Evolutionary conservation across 1,140 invertebrate genomes (phyloP).

Genomic region (Zaprionus taronus): DNA sequence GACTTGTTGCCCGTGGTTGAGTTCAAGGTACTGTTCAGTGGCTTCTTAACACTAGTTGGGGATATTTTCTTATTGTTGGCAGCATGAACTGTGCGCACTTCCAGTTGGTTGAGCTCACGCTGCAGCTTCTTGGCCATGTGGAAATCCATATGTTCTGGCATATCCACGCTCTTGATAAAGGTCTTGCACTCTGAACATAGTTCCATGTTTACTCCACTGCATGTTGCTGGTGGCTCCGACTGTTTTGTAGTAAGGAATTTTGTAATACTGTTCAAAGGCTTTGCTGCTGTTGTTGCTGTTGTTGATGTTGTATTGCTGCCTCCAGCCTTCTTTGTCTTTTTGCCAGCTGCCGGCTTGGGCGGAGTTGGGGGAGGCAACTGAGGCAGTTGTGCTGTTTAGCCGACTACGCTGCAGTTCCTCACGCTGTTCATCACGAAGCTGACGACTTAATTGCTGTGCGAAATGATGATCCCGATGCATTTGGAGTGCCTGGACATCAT

Average conservation of each 20-base stretch:
- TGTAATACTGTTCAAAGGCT: conserved; percentile 47
- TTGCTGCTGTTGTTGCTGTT: background rate
- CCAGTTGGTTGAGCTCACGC: conserved; percentile 68
- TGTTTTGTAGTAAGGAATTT: conserved; percentile 59
- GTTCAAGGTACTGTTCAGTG: conserved; percentile 44
- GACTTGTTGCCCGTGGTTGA: conserved; percentile 49
- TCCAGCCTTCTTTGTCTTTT: conserved; percentile 50
- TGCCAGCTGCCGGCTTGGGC: conserved; percentile 31
- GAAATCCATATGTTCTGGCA: conserved; percentile 89
- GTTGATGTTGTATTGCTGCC: background rate
- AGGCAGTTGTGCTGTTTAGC: conserved; percentile 16
- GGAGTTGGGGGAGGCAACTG: background rate
- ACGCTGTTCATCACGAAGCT: conserved; percentile 83
- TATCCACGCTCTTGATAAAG: conserved; percentile 86
- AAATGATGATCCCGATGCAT: conserved; percentile 87
- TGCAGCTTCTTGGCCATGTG: conserved; percentile 89
- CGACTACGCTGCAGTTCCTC: conserved; percentile 58
- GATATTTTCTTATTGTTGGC: conserved; percentile 45
- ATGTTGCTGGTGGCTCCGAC: conserved; percentile 32
- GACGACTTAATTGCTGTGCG: conserved; percentile 86
- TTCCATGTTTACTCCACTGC: conserved; percentile 72
- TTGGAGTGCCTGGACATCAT: conserved; percentile 80
- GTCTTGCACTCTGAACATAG: conserved; percentile 88
- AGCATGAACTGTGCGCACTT: conserved; percentile 51
- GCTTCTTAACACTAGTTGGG: conserved; percentile 43